Evolutionary conservation across 1,140 invertebrate species (phyloP).

Genomic region (Meloidogyne hapla): DNA sequence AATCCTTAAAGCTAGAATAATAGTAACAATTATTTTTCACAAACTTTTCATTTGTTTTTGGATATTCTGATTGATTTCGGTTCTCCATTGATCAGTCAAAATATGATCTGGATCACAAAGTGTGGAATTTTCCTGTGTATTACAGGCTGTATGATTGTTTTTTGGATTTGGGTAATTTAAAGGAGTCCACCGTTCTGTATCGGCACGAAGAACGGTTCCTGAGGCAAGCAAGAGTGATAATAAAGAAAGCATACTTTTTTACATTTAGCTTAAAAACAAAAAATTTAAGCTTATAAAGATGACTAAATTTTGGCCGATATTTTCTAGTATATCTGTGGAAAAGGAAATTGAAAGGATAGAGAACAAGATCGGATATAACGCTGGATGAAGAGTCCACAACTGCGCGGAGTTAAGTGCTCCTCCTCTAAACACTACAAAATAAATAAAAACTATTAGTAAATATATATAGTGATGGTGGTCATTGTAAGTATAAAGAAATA

Average conservation of each 20-base stretch:
- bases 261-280: neutral
- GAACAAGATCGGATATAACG: too few relatives aligned
- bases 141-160: constrained; percentile 46
- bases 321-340: too few relatives aligned
- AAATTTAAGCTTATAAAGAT: neutral
- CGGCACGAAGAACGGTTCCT: constrained; percentile 52
- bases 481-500: too few relatives aligned
- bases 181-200: constrained; percentile 56
- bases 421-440: too few relatives aligned
- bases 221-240: constrained; percentile 53
- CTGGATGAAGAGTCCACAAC: too few relatives aligned
- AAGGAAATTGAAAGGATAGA: too few relatives aligned
- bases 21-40: neutral
- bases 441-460: too few relatives aligned
- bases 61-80: constrained; percentile 51
- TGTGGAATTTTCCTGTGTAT: constrained; percentile 55
- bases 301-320: too few relatives aligned
- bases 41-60: constrained; percentile 43
- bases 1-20: constrained; percentile 33
- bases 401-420: too few relatives aligned
- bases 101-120: constrained; percentile 58
- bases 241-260: constrained; percentile 47
- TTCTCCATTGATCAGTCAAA: constrained; percentile 56
- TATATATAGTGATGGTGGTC: too few relatives aligned
- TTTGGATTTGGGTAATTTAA: constrained; percentile 51